Base-by-base conservation (phyloP, 1,140 invertebrate species). In the Cotesia vestalis region DNA sequence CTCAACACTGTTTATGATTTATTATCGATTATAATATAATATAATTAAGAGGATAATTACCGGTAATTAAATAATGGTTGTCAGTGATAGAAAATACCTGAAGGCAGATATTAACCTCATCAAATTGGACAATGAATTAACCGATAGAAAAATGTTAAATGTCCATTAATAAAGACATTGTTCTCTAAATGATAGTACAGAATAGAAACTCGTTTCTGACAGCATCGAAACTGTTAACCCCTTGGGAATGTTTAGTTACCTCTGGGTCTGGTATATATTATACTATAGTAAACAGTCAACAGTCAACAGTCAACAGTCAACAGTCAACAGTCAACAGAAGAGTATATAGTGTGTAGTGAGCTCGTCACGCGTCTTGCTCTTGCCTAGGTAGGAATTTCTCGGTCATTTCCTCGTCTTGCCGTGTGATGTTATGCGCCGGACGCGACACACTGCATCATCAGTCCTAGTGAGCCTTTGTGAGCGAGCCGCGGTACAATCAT, bases 401-500 rank as follows among this genome's bases (percentile, higher is more conserved):
- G 60, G 60, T 62, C 60, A 62, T 62, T 62, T 62, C 35, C 60
- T 62, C 60, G 60, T 62, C 60, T 62, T 62, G 34, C 60, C 60
- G 60, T 38, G 60, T 46, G 8, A 46, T 46, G 40, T 46, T 46
- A 46, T 46, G 40, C 40, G 40, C 40, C 11, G 8, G 40, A 46
- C 40, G 40, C 40, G 40, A 46, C 14, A 59, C 57, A 59, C 57
- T 27, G 20, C 57, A 59, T 59, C 57, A 59, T 20, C 40, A 46
- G 40, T 46, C 5, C 40, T 46, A 9, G n/a, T n/a, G 2, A 46
- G 6, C 40, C 40, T 46, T 46, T 46, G 40, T 46, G 40, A 9
- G 11, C 11, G 40, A 9, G 40, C 40, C 40, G 40, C 40, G 5
- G 40, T 46, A 46, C 40, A 46, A 46, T 46, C 40, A 46, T 46